Base-by-base conservation (phyloP, 2,797 vertebrate genomes). In the Sandelia bainsii region DNA sequence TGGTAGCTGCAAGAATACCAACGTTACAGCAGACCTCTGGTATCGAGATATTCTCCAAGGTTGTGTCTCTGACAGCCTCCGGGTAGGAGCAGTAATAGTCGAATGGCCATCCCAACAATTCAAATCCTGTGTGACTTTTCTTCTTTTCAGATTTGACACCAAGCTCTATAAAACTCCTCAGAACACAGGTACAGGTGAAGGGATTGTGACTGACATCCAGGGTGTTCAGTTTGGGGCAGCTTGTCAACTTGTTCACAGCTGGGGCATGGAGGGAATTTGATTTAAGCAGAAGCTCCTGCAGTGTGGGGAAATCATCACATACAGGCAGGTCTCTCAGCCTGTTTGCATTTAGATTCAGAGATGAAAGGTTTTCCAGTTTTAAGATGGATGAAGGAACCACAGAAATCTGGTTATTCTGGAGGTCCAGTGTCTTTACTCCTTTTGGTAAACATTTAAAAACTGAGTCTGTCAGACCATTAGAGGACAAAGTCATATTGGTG, bases 391-490 rank as follows among this genome's bases (percentile, higher is more conserved):
- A 46, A 9, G 95, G 89, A 4, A 98, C 83, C 0, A 46, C 91
- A 34, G 62, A 86, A 66, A 98, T 88, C 79, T 93, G 93, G 74
- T 98, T 99, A 71, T 90, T 93, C 11, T 92, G 83, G 0, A 98
- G 93, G 75, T 95, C 63, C 9, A 98, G 92, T 0, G 72, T 89
- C 53, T 69, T 57, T 16, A 92, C 1, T 8, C 76, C 85, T 9
- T 56, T 75, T 4, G 96, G 96, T 42, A 97, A 87, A 83, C 97
- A 98, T 39, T 82, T 80, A 63, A 98, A 98, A 48, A 96, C 91
- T 0, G 86, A 87, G 0, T 93, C 90, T 0, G 83, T 91, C 62
- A 98, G 53, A 19, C 76, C 65, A 40, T 97, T 98, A 1, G 86
- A 96, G 40, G 96, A 96, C 69, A 98, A 75, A 81, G 91, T 94